These are phyloP conservation scores for Plectropomus leopardus DNA, from an alignment of 2,113 vertebrate species.

Conservation along the genomic window DNA sequence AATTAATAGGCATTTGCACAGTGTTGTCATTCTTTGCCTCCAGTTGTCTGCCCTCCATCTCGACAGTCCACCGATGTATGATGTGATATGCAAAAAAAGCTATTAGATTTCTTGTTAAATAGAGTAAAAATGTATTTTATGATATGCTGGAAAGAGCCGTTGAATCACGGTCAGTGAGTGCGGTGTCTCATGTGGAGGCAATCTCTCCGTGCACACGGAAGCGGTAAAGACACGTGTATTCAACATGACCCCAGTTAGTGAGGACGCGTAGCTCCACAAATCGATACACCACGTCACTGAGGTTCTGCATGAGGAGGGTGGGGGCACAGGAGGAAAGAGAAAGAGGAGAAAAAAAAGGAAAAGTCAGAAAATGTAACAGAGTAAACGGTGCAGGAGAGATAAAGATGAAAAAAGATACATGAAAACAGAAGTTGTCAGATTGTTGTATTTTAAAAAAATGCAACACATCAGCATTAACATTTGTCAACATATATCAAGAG, in stretches of 20 bases:
- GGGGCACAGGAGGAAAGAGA: not conserved
- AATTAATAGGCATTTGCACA: too few species aligned
- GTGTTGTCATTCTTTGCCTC: too few species aligned
- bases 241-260: conserved; percentile 95
- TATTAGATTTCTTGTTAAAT: not conserved
- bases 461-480: too few species aligned
- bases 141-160: not conserved
- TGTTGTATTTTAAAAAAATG: not conserved
- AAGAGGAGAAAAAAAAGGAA: not conserved
- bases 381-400: not conserved
- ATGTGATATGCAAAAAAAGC: too few species aligned
- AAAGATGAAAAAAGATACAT: not conserved
- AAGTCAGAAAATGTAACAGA: not conserved
- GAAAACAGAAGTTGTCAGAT: not conserved
- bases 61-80: too few species aligned
- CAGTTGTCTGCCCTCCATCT: too few species aligned
- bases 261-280: conserved; percentile 86
- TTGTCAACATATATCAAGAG: not conserved
- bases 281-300: conserved; percentile 44
- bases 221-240: conserved; percentile 97
- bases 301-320: conserved; percentile 34
- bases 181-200: conserved; percentile 32
- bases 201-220: conserved; percentile 93
- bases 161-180: not conserved
- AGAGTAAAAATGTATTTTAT: not conserved